These are phyloP conservation scores for Cynaeus angustus DNA, from an alignment of 2,888 invertebrate genomes.

Conservation along the genomic window DNA sequence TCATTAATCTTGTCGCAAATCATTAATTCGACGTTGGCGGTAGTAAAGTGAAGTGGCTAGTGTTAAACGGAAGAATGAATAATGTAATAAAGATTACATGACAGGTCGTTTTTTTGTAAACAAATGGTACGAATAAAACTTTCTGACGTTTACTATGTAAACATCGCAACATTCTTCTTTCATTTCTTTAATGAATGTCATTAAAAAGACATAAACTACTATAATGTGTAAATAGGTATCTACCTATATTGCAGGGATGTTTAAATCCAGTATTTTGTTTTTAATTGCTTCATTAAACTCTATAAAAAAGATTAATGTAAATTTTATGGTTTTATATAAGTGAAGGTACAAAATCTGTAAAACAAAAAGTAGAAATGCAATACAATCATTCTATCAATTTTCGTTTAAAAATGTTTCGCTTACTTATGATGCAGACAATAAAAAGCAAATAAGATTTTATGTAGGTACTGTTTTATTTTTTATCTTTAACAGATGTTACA, in stretches of 20 bases:
- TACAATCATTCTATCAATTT: no score
- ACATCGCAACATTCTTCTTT: not conserved
- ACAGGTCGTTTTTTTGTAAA: not conserved
- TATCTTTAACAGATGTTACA: no score
- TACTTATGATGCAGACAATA: no score
- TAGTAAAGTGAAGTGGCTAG: conserved; percentile 1
- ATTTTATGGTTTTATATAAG: no score
- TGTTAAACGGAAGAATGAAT: conserved; percentile 2
- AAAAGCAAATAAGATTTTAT: no score
- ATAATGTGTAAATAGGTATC: not conserved
- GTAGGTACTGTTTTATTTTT: no score
- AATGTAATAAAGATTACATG: conserved; percentile 1
- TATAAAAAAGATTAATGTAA: no score
- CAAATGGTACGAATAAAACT: not conserved
- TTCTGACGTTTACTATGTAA: conserved; percentile 2
- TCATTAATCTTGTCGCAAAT: not conserved
- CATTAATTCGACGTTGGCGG: conserved; percentile 2
- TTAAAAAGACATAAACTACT: not conserved
- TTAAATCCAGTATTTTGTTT: no score
- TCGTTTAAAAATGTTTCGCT: no score
- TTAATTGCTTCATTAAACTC: no score
- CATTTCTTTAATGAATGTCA: not conserved
- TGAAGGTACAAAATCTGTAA: no score
- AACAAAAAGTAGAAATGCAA: no score
- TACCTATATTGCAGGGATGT: not conserved